These are phyloP conservation scores for Vireo griseus DNA, from an alignment of 2,797 vertebrate species.

Conservation along the genomic window DNA sequence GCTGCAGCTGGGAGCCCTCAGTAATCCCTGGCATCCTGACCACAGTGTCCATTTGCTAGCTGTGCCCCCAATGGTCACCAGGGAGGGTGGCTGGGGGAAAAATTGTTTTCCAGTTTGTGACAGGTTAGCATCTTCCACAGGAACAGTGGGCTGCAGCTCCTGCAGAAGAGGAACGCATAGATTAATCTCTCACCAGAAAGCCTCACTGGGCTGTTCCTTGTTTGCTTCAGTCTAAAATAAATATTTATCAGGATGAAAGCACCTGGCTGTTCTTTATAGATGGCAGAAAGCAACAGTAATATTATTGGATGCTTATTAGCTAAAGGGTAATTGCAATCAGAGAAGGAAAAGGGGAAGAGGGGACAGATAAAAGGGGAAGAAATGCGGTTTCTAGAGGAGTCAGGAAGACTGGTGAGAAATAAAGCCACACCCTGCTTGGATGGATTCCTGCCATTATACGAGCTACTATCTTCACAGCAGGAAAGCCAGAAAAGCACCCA, in stretches of 20 bases:
- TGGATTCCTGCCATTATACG: neutral
- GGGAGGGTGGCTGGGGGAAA: neutral
- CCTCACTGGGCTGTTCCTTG: neutral
- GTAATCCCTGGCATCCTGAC: neutral
- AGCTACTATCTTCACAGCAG: neutral
- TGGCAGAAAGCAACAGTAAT: neutral
- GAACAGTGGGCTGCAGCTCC: neutral
- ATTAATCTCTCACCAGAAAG: neutral
- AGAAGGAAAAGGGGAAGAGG: neutral
- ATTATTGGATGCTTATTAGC: neutral
- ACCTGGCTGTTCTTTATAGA: neutral
- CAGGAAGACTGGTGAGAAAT: neutral
- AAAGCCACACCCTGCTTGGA: neutral
- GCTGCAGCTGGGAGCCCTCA: neutral
- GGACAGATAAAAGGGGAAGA: neutral
- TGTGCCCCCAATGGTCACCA: neutral
- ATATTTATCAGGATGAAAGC: neutral
- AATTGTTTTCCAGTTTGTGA: neutral
- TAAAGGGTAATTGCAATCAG: slow-evolving; percentile 11
- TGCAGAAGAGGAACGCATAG: neutral
- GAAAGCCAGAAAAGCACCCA: neutral
- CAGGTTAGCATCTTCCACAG: neutral
- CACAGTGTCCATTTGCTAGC: neutral
- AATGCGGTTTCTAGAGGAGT: neutral
- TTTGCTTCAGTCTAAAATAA: slow-evolving; percentile 5